Base-by-base conservation (phyloP, 2,113 vertebrate species). In the Triplophysa dalaica region DNA sequence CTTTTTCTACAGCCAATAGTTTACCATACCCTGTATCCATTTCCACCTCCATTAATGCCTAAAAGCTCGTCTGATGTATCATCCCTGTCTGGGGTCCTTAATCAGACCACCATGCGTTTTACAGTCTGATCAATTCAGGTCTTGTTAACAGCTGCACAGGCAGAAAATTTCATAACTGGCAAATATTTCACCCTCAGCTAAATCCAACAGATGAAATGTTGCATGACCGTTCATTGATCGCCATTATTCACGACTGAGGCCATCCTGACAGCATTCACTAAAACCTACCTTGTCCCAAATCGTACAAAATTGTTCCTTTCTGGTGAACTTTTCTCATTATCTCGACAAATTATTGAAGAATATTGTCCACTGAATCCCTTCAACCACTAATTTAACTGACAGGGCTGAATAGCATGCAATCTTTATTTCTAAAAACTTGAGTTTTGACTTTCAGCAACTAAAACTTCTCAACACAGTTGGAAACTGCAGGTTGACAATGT, bases 161-260 rank as follows among this genome's bases (percentile, higher is more conserved):
- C 33, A 22, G 29, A 56, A 58, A 62, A 75, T 54, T 52, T 83
- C 60, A 65, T 24, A 54, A 41, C 67, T 62, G 43, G 29, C 78
- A 81, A 70, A 78, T 68, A 29, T 58, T 72, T 74, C 78, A 38
- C 66, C 68, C 69, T 65, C 4, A 50, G 66, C 65, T 43, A 21
- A 82, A 72, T 76, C 72, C 45, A 26, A 62, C 45, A 67, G 43
- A 68, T 81, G 70, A 75, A 78, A 86, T 68, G 70, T 77, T 29
- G 66, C 79, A 60, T 80, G 77, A 70, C 63, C 41, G 13, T 22
- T 29, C 45, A 73, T 81, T 38, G 24, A 65, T 78, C 75, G 75
- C 70, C 70, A 67, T 58, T 77, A 84, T 78, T 80, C 75, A 48
- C 24, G 72, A 72, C 62, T n/a, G 75, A 79, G 70, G 50, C 76